Evolutionary conservation across 2,797 vertebrate species (phyloP), one percentile per base, ranked within the genome.

Genomic region (Capromys pilorides): DNA sequence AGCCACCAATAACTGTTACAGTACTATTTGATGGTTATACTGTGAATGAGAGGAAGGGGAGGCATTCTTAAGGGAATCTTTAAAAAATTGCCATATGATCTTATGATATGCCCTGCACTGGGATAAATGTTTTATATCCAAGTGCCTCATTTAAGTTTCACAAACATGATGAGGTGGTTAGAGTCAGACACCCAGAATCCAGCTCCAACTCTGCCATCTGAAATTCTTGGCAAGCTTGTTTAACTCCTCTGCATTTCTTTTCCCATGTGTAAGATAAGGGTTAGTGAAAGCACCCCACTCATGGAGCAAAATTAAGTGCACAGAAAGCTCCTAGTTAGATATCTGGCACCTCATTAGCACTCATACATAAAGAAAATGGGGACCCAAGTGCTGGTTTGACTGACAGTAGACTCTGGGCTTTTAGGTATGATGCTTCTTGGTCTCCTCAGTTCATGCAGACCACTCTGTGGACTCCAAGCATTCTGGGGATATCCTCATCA

Each of bases 121-220:
- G 62, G 83, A n/a, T 51, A 54, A 90, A 28, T 54, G 33, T 89
- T 93, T 84, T 93, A 19, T 84, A 39, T 28, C 54, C 11, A 49
- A 45, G 83, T 69, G 66, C 86, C 51, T 88, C 8, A 36, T 77
- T 83, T 86, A 41, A 84, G 39, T 62, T 87, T 71, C 33, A 90
- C 64, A 84, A 83, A 88, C 69, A 51, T 18, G 41, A 66, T 69
- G 51, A 93, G 10, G 54, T 79, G 79, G 71, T 26, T 89, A 83
- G 82, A 90, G 54, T 92, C 73, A 88, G 64, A 92, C 36, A n/a
- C 79, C 28, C 54, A 41, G 79, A 62, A 90, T 91, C 39, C 51
- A 80, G 33, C 85, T 64, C 67, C n/a, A 12, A 61, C 26, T 90
- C 67, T 89, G 64, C 36, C 64, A 57, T 13, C 28, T 36, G 33